A percentile compares a stretch with the other conserved stretches of the same genome.
Conservation (phyloP, 2,113 vertebrate species). For the Apodemus sylvaticus region DNA sequence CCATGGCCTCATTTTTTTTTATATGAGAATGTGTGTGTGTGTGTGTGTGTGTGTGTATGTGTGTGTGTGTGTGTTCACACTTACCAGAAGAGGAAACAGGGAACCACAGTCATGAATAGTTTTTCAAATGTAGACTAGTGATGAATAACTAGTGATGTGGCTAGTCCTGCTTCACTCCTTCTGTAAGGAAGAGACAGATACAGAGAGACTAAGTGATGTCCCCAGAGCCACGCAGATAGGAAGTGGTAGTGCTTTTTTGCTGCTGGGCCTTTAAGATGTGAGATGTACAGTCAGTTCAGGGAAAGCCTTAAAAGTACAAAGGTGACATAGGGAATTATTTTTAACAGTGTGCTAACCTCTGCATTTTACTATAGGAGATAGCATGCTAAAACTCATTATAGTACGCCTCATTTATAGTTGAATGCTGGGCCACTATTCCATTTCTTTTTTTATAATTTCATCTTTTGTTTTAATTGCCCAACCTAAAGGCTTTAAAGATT, state of each 20-base stretch:
- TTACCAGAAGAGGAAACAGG: neutral
- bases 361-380: constrained; percentile 39
- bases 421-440: constrained; percentile 1
- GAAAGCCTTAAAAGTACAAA: constrained; percentile 4
- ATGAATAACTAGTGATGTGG: neutral
- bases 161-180: neutral
- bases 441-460: constrained; percentile 49
- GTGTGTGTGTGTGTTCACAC: neutral
- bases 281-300: neutral
- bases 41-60: neutral
- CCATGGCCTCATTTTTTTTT: neutral
- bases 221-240: neutral
- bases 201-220: neutral
- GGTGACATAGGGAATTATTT: constrained; percentile 23
- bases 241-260: neutral
- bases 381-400: neutral
- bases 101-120: neutral
- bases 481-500: constrained; percentile 43
- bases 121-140: neutral
- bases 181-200: neutral
- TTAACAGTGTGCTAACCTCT: constrained; percentile 33
- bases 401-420: constrained; percentile 30
- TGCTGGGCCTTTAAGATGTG: neutral
- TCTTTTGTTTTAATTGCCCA: neutral
- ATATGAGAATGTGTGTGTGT: neutral